Percentiles rank a stretch among this genome's conserved stretches.
These are phyloP conservation scores for Falcaria lacertinaria DNA, from an alignment of 2,888 invertebrate species.

Conservation along the genomic window DNA sequence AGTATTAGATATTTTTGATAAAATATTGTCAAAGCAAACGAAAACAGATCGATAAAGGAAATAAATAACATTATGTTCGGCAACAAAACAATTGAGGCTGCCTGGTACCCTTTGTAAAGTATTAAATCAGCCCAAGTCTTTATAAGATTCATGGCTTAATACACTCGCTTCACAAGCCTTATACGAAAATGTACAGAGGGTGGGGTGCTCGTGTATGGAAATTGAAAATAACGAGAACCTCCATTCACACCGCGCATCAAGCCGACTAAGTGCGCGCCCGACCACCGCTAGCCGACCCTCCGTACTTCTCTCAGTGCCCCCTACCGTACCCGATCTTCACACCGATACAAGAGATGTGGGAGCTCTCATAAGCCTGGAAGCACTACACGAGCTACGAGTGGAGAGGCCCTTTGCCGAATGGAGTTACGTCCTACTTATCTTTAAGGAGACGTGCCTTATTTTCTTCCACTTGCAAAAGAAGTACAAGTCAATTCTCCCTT, in stretches of 20 bases:
- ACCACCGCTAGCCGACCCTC: constrained; percentile 60
- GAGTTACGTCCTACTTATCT: constrained; percentile 78
- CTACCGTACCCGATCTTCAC: constrained; percentile 52
- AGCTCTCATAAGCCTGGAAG: constrained; percentile 59
- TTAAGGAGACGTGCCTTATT: constrained; percentile 75
- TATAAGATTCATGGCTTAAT: constrained; percentile 75
- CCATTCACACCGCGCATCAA: constrained; percentile 72
- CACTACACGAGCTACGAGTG: constrained; percentile 59
- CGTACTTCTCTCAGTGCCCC: constrained; percentile 50
- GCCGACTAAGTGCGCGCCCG: constrained; percentile 56
- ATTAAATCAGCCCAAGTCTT: constrained; percentile 66
- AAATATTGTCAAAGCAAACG: constrained; percentile 7
- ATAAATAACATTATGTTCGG: constrained; percentile 26
- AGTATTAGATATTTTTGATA: no score
- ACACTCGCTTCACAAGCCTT: constrained; percentile 62
- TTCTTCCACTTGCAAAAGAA: constrained; percentile 59
- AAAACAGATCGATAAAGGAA: constrained; percentile 21
- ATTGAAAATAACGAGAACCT: constrained; percentile 78
- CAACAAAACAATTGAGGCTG: constrained; percentile 39
- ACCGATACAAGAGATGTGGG: constrained; percentile 47
- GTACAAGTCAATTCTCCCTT: constrained; percentile 61
- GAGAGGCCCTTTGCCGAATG: constrained; percentile 76
- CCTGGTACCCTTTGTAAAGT: constrained; percentile 26
- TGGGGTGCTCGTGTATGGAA: constrained; percentile 74
- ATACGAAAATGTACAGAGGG: constrained; percentile 62